Evolutionary conservation across 2,113 vertebrate species (phyloP).

Genomic region (Erythrocercus mccallii): DNA sequence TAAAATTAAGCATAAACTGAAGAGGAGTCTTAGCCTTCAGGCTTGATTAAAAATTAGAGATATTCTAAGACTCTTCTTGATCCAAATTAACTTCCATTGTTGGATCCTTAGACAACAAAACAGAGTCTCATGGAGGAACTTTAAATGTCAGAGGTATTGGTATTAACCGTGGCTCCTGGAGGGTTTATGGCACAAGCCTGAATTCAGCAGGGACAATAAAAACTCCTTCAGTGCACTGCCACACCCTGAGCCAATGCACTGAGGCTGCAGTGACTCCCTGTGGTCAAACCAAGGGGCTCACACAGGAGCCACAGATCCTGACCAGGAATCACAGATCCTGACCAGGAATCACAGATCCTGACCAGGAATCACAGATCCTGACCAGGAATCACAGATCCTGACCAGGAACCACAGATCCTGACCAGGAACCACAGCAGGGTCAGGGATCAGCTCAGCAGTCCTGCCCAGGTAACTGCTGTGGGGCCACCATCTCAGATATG

Average conservation of each 20-base stretch:
- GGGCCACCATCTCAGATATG: neutral
- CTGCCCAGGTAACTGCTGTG: neutral
- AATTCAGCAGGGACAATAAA: neutral
- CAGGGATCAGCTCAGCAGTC: neutral
- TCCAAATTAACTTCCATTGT: neutral
- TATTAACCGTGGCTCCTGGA: neutral
- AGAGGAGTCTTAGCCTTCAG: neutral
- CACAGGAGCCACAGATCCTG: neutral
- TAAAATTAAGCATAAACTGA: neutral
- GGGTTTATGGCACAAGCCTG: neutral
- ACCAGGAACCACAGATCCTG: neutral
- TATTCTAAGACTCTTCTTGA: neutral
- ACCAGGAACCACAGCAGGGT: neutral
- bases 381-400: neutral
- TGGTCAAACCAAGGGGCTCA: neutral
- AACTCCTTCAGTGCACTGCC: neutral
- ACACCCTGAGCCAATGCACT: neutral
- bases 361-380: neutral
- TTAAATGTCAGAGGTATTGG: neutral
- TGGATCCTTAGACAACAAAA: neutral
- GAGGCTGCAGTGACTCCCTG: constrained; percentile 16
- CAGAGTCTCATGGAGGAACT: neutral
- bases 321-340: neutral
- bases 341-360: too few species aligned
- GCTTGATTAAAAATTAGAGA: neutral